phyloP scores from a whole-genome alignment of 2,888 invertebrate genomes.

The Cyclophora albipunctata region DNA sequence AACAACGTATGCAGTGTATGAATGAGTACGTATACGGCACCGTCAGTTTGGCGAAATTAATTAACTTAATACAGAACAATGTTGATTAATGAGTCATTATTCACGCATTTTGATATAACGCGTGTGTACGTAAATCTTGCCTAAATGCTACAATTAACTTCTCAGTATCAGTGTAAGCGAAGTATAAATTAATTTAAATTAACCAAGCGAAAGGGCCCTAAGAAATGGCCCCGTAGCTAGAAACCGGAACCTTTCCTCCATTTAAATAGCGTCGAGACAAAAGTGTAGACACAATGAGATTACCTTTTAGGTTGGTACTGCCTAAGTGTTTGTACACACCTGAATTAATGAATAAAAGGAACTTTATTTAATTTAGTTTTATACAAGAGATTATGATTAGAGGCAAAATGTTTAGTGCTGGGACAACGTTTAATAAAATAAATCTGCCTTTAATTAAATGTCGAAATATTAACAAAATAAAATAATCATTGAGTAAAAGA shows the following conservation, averaged over 20 bases:
- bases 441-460: too few relatives aligned
- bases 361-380: too few relatives aligned
- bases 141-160: constrained; percentile 42
- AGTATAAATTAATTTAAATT: constrained; percentile 69
- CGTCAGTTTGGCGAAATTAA: too few relatives aligned
- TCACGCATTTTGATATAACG: not conserved
- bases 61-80: not conserved
- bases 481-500: too few relatives aligned
- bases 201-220: constrained; percentile 60
- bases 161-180: constrained; percentile 42
- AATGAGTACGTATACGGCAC: too few relatives aligned
- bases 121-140: constrained; percentile 22
- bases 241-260: constrained; percentile 55
- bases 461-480: too few relatives aligned
- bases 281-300: constrained; percentile 58
- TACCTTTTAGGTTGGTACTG: constrained; percentile 25
- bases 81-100: constrained; percentile 10
- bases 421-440: too few relatives aligned
- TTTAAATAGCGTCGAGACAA: constrained; percentile 59
- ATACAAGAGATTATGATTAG: too few relatives aligned
- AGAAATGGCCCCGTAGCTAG: constrained; percentile 52
- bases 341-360: constrained; percentile 11
- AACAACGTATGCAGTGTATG: too few relatives aligned
- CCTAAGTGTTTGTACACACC: not conserved
- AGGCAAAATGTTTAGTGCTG: not conserved